These are phyloP conservation scores for Halictus ligatus DNA, from an alignment of 2,888 invertebrate species.

Conservation along the genomic window DNA sequence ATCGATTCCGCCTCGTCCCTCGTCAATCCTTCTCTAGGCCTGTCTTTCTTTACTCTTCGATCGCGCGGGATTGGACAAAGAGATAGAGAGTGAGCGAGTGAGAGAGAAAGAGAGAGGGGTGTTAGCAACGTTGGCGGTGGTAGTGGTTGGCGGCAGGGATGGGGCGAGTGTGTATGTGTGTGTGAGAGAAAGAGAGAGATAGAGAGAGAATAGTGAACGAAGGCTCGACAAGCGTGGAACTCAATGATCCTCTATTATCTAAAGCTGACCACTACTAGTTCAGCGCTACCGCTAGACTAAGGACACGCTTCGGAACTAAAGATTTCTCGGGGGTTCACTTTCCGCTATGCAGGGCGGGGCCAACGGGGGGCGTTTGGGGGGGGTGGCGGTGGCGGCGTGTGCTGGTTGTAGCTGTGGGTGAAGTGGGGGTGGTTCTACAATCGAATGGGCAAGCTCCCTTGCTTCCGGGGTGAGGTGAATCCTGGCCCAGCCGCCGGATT, in stretches of 20 bases:
- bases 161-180: background rate
- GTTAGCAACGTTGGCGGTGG: background rate
- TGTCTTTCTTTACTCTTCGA: slow-evolving; percentile 53
- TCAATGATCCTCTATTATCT: slow-evolving; percentile 53
- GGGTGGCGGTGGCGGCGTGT: background rate
- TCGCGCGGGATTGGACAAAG: background rate
- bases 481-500: slow-evolving; percentile 2
- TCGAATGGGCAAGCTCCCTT: slow-evolving; percentile 46
- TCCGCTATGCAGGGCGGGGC: slow-evolving; percentile 8
- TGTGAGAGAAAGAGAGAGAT: background rate
- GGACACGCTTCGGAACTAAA: slow-evolving; percentile 20
- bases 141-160: background rate
- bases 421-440: slow-evolving; percentile 31
- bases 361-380: background rate
- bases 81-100: background rate
- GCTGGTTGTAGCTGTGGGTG: background rate
- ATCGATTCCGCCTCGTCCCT: slow-evolving; percentile 37
- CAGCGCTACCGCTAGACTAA: slow-evolving; percentile 49
- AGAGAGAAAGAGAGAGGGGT: background rate
- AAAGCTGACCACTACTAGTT: slow-evolving; percentile 37
- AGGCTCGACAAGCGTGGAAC: slow-evolving; percentile 31
- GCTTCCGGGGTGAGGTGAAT: slow-evolving; percentile 12
- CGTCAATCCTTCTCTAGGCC: slow-evolving; percentile 42
- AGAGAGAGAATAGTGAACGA: slow-evolving; percentile 20
- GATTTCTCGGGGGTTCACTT: slow-evolving; percentile 25